phyloP scores from a whole-genome alignment of 2,797 vertebrate species.

The Tenualosa thibaudeaui region DNA sequence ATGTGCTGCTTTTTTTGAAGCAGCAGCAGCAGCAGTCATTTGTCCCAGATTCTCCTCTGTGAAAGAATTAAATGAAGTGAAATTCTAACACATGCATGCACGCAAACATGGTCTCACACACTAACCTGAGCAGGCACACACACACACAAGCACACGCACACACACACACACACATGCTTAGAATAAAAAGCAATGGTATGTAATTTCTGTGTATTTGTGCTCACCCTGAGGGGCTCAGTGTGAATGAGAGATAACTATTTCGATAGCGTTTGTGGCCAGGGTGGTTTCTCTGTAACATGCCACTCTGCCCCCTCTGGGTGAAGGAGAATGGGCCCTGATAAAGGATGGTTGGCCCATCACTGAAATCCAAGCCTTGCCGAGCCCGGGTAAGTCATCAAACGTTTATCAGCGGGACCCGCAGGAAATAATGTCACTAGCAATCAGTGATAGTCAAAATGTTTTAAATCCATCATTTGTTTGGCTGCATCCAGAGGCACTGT shows the following conservation, averaged over 20 bases:
- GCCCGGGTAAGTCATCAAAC: constrained; percentile 34
- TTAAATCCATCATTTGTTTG: not conserved
- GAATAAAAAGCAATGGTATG: not conserved
- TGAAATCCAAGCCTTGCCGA: not conserved
- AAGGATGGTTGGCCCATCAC: constrained; percentile 37
- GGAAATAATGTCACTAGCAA: constrained; percentile 39
- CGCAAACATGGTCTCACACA: not conserved
- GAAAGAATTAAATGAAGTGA: constrained; percentile 33
- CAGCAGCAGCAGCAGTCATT: not conserved
- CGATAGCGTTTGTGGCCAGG: constrained; percentile 45
- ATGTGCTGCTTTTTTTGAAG: not conserved
- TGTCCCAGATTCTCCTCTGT: constrained; percentile 13
- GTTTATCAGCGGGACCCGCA: constrained; percentile 48
- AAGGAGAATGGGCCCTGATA: constrained; percentile 44
- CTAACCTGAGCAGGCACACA: not conserved
- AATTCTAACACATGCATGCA: constrained; percentile 25
- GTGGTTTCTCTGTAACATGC: constrained; percentile 33
- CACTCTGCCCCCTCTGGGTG: constrained; percentile 37
- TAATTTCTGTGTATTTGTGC: constrained; percentile 35
- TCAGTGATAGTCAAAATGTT: constrained; percentile 41
- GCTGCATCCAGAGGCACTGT: not conserved
- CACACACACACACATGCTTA: not conserved
- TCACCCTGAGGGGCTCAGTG: constrained; percentile 52
- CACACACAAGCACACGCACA: not conserved
- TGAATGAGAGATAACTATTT: constrained; percentile 49